Conservation (phyloP, 2,797 vertebrate genomes). For the Artibeus lituratus region DNA sequence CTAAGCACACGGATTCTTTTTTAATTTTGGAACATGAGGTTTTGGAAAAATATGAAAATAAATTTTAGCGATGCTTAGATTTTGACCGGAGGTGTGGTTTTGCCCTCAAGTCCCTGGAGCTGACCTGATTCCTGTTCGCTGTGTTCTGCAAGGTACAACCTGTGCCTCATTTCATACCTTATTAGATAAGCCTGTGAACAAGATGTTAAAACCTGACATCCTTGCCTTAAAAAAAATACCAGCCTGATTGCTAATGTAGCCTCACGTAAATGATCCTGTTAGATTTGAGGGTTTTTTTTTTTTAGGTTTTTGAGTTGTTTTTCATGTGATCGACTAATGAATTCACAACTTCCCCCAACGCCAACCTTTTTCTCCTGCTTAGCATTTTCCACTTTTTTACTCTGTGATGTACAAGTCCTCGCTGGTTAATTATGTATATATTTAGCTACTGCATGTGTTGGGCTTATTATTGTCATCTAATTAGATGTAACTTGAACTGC, state of each 20-base stretch:
- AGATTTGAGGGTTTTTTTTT: conserved; percentile 55
- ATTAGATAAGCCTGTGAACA: conserved; percentile 50
- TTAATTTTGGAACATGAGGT: conserved; percentile 3
- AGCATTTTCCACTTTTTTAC: conserved; percentile 85
- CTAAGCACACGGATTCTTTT: not conserved
- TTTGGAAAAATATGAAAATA: not conserved
- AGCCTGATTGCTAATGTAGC: conserved; percentile 51
- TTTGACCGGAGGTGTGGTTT: conserved; percentile 52
- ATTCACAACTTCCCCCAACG: conserved; percentile 76
- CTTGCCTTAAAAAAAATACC: conserved; percentile 42
- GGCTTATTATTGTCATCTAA: conserved; percentile 99
- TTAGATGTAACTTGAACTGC: conserved; percentile 97
- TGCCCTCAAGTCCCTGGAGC: conserved; percentile 13
- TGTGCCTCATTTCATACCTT: conserved; percentile 44
- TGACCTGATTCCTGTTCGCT: conserved; percentile 32
- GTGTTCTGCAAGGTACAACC: conserved; percentile 16
- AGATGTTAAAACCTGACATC: conserved; percentile 57
- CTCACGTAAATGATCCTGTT: conserved; percentile 64
- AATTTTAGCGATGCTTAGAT: not conserved
- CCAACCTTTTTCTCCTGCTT: conserved; percentile 68
- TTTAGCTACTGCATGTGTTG: conserved; percentile 92
- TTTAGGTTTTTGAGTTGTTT: conserved; percentile 66
- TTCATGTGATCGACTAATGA: conserved; percentile 77
- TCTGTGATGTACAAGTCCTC: conserved; percentile 91
- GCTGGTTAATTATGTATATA: conserved; percentile 99